Conservation (phyloP, 2,797 vertebrate genomes). For the Helostoma temminkii region DNA sequence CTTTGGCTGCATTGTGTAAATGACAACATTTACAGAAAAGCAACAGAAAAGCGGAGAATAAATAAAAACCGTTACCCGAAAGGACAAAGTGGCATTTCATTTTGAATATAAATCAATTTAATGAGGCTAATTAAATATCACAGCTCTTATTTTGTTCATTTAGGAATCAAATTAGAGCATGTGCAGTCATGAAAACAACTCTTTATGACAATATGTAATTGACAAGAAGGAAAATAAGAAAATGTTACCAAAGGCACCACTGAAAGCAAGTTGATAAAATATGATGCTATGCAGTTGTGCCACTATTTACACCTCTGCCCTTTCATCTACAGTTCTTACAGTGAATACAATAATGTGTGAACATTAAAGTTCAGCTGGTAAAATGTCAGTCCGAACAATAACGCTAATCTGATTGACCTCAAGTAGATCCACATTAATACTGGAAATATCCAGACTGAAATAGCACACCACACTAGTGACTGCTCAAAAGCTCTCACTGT, state of each 20-base stretch:
- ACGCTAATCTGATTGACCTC: conserved; percentile 42
- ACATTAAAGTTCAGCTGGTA: not conserved
- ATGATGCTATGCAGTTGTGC: not conserved
- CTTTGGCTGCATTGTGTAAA: conserved; percentile 10
- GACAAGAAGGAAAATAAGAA: not conserved
- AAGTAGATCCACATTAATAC: conserved; percentile 18
- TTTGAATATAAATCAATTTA: conserved; percentile 41
- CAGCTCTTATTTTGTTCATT: conserved; percentile 36
- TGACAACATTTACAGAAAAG: conserved; percentile 1
- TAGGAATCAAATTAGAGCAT: conserved; percentile 39
- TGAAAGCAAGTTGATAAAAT: conserved; percentile 19
- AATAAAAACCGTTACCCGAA: conserved; percentile 37
- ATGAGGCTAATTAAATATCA: conserved; percentile 45
- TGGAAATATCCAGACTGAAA: conserved; percentile 49
- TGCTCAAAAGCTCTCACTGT: conserved; percentile 44
- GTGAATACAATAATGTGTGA: not conserved
- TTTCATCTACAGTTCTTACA: not conserved
- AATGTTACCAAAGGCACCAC: not conserved
- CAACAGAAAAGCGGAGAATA: not conserved
- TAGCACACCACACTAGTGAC: conserved; percentile 18
- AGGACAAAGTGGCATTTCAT: conserved; percentile 47
- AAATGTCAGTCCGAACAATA: conserved; percentile 11
- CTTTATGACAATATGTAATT: conserved; percentile 16
- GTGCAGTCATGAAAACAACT: conserved; percentile 12
- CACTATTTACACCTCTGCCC: conserved; percentile 9